Base-by-base conservation (phyloP, 1,140 invertebrate genomes). In the Aphidius ervi region DNA sequence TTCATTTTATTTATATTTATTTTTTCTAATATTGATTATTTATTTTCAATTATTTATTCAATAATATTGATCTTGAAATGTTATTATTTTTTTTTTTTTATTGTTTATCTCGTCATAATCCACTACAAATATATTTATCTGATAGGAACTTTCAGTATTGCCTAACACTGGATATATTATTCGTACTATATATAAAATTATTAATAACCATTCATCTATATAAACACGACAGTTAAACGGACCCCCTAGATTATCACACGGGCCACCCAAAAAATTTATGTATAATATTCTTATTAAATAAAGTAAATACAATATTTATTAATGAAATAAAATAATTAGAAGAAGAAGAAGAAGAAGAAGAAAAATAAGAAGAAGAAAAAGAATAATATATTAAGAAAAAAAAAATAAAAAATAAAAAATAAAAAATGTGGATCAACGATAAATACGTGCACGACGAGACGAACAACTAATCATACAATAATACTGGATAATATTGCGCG, bases 111-210 rank as follows among this genome's bases (percentile, higher is more conserved):
- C 56, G 57, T 46, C 50, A 55, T 57, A 58, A 58, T 54, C 42
- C 60, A 67, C 73, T 73, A 74, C 68, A 75, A 74, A 54, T 54
- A 31, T 78, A 78, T 70, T 77, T 69, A 77, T 75, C 71, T 76
- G 70, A 78, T 79, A 79, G 77, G 77, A 79, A 79, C 77, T 79
- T 79, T 79, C 74, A 78, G 72, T 78, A 79, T 79, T 78, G 76
- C 76, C 73, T 79, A 79, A 67, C 70, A 75, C 73, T 79, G 74
- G 71, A 74, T 74, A 75, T 75, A 75, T 72, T 74, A 74, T 68
- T 72, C 68, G 65, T 49, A 68, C 67, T 70, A 72, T 74, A 56
- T 70, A 69, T 67, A 67, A 67, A 67, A 66, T 61, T 66, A 71
- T 56, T 65, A 16, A 16, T 16, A 55, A 46, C 31, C 49, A 31